Conservation (phyloP, 2,888 invertebrate genomes). For the Rhingia campestris region DNA sequence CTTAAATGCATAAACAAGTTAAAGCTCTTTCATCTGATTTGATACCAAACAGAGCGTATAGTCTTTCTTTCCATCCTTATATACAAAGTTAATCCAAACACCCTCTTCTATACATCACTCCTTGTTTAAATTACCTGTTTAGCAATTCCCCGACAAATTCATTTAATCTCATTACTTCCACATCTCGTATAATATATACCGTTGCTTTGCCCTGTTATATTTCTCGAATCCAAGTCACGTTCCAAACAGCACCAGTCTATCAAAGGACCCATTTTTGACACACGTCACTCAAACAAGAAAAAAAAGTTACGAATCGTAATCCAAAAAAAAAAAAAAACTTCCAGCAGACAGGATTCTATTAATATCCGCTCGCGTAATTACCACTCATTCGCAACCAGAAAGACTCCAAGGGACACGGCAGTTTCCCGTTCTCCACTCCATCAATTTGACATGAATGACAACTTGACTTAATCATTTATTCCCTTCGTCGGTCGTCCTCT, state of each 20-base stretch:
- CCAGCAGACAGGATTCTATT: slow-evolving; percentile 71
- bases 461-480: slow-evolving; percentile 74
- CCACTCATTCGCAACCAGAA: slow-evolving; percentile 72
- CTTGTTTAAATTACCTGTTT: too few relatives aligned
- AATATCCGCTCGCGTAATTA: slow-evolving; percentile 74
- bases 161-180: slow-evolving; percentile 6
- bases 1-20: too few relatives aligned
- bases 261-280: slow-evolving; percentile 66
- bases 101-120: too few relatives aligned
- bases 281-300: slow-evolving; percentile 58
- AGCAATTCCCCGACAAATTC: not conserved
- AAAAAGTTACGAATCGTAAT: slow-evolving; percentile 27
- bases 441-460: slow-evolving; percentile 74
- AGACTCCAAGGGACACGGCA: slow-evolving; percentile 57
- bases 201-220: not conserved
- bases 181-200: not conserved
- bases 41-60: too few relatives aligned
- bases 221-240: slow-evolving; percentile 63
- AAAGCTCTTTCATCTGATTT: too few relatives aligned
- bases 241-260: slow-evolving; percentile 45
- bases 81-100: too few relatives aligned
- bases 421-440: slow-evolving; percentile 28
- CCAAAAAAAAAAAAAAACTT: slow-evolving; percentile 31
- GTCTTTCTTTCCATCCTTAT: too few relatives aligned
- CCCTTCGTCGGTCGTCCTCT: slow-evolving; percentile 63